Evolutionary conservation across 2,113 vertebrate genomes (phyloP).

Genomic region (Eulacestoma nigropectus): DNA sequence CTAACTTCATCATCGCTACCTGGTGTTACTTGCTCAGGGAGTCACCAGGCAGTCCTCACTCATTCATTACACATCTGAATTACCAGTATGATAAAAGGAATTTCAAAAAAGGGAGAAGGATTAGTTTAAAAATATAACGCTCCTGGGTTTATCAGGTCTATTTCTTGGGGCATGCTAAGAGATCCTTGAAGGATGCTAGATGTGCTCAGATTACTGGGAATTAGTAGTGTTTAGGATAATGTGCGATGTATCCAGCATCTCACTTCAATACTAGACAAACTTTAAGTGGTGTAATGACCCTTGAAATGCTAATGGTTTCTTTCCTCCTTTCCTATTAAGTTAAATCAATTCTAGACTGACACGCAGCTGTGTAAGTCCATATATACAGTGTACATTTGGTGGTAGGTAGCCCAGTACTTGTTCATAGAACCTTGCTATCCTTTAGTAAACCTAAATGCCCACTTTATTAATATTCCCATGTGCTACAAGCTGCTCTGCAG

Average conservation of each 20-base stretch:
- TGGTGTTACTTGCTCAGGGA: background rate
- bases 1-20: background rate
- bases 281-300: background rate
- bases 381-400: slow-evolving; percentile 13
- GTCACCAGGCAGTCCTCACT: background rate
- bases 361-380: background rate
- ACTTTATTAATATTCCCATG: background rate
- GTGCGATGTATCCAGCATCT: background rate
- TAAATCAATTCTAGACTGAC: slow-evolving; percentile 67
- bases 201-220: background rate
- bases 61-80: background rate
- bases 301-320: background rate
- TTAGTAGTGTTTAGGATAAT: background rate
- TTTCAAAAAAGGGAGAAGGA: background rate
- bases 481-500: slow-evolving; percentile 21
- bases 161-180: background rate
- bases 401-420: slow-evolving; percentile 21
- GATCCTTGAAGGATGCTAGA: background rate
- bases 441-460: background rate
- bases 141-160: background rate
- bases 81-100: background rate
- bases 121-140: background rate
- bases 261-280: background rate
- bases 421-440: slow-evolving; percentile 64
- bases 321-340: background rate